Conservation (phyloP, 2,888 invertebrate genomes). For the Clostera curtula region DNA sequence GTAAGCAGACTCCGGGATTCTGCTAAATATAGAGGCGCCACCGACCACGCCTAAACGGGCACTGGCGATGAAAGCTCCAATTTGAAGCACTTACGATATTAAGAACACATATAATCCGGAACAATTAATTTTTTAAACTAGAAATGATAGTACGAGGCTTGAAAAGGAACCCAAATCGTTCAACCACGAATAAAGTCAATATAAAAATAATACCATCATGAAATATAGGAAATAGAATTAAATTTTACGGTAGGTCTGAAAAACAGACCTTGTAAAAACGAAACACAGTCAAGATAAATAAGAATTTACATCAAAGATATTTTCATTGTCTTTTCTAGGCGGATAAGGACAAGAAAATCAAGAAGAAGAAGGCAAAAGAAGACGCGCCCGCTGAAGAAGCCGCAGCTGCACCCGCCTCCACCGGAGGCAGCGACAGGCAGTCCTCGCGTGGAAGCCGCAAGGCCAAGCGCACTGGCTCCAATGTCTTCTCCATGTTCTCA, state of each 20-base stretch:
- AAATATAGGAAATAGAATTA: no score
- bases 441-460: constrained; percentile 88
- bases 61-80: constrained; percentile 27
- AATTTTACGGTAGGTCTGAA: no score
- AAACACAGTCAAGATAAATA: no score
- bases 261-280: no score
- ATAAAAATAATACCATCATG: no score
- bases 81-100: constrained; percentile 8
- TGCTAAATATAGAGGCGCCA: constrained; percentile 53
- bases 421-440: constrained; percentile 78
- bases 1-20: constrained; percentile 34
- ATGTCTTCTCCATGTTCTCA: constrained; percentile 98
- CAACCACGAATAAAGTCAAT: no score
- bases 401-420: constrained; percentile 78
- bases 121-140: constrained; percentile 4
- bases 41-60: constrained; percentile 41
- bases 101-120: not conserved
- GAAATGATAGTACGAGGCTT: no score
- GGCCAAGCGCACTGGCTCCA: constrained; percentile 93
- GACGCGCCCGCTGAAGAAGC: constrained; percentile 79
- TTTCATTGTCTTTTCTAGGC: constrained; percentile 74
- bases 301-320: no score
- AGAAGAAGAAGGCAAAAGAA: constrained; percentile 86
- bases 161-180: no score
- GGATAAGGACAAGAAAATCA: constrained; percentile 95